These are phyloP conservation scores for Poecilia gillii DNA, from an alignment of 2,797 vertebrate species.

Conservation along the genomic window DNA sequence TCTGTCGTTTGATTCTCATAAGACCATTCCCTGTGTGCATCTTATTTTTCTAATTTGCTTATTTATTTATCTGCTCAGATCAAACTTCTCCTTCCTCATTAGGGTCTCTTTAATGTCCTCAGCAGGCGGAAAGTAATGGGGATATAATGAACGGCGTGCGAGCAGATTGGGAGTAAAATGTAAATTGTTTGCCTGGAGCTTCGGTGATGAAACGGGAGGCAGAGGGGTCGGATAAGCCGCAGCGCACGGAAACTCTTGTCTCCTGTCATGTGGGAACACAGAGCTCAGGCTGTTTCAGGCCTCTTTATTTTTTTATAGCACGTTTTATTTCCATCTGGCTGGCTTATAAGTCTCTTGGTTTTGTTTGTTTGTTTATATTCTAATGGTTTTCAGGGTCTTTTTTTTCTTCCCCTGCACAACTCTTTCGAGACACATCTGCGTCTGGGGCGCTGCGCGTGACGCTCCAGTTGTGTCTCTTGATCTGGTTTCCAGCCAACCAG, in stretches of 20 bases:
- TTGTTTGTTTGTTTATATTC: conserved; percentile 74
- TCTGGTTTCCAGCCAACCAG: conserved; percentile 38
- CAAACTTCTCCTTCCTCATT: conserved; percentile 63
- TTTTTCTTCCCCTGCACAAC: conserved; percentile 8
- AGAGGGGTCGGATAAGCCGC: conserved; percentile 51
- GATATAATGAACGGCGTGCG: conserved; percentile 62
- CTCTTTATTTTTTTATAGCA: conserved; percentile 45
- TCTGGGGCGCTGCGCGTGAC: background rate
- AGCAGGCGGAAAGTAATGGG: conserved; percentile 55
- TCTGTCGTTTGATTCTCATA: conserved; percentile 68
- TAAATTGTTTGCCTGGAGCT: conserved; percentile 70
- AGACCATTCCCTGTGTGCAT: conserved; percentile 57
- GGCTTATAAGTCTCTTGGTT: conserved; percentile 53
- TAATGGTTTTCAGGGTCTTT: conserved; percentile 66
- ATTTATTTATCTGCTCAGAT: conserved; percentile 68
- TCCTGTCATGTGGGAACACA: conserved; percentile 62
- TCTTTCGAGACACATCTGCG: conserved; percentile 61
- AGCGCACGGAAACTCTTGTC: conserved; percentile 62
- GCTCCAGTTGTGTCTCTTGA: conserved; percentile 30
- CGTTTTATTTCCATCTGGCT: conserved; percentile 61
- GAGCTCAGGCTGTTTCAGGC: conserved; percentile 35
- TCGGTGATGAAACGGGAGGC: conserved; percentile 57
- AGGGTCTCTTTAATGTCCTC: conserved; percentile 56
- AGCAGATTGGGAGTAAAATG: conserved; percentile 51
- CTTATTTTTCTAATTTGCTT: conserved; percentile 64